Base-by-base conservation (phyloP, 1,140 invertebrate genomes). In the Drosophila tani region DNA sequence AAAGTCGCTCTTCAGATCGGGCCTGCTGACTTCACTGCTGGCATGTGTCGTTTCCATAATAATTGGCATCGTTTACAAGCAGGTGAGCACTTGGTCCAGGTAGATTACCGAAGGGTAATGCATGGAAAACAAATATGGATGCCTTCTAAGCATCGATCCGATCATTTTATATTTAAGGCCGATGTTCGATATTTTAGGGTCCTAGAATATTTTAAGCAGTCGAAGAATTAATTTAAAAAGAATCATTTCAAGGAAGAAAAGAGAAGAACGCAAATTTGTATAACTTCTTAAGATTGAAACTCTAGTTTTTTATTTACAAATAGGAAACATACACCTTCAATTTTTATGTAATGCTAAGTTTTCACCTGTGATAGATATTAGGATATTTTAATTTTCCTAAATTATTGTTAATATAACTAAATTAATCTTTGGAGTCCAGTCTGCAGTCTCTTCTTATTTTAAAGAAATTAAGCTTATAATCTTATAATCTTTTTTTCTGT, bases 1-100 rank as follows among this genome's bases (percentile, higher is more conserved):
- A 47, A 93, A 93, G 75, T 93, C 92, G 35, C 76, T 93, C 5
- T 93, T 93, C 70, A 83, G 81, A 68, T 93, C 92, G 27, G 92
- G 92, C 6, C 64, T 93, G 40, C 24, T 91, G 40, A 93, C 91
- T 58, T 92, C 92, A 8, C 58, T 93, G 74, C 63, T 92, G 62
- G 81, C 92, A 79, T 93, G 91, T 79, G 75, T 92, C 5, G 82
- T 93, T 29, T 92, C 92, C 71, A 92, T 93, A 62, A 79, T 92
- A 73, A 78, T 93, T 78, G 85, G 90, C 64, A 35, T 87, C 59
- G 75, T 83, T 71, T 91, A 81, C 64, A 67, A 86, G 21, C 91
- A 91, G 82, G 92, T 93, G 75, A 92, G 53, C 58, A 50, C 29
- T 46, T 60, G 50, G 12, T 12, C 11, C 19, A 50, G 27, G 41